phyloP scores from a whole-genome alignment of 2,113 vertebrate species.

The Tragelaphus buxtoni region DNA sequence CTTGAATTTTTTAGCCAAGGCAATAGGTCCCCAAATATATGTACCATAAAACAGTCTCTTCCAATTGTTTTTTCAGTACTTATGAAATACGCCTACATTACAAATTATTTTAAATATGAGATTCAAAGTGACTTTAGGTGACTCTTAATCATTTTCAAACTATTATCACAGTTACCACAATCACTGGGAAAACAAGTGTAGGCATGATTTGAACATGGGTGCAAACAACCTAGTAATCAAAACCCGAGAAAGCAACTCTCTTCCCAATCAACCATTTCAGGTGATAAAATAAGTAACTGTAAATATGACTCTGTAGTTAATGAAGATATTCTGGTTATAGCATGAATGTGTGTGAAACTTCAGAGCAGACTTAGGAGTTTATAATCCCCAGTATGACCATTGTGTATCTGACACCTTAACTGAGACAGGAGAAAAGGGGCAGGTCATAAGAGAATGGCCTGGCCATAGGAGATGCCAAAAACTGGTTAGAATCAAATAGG shows the following conservation, averaged over 20 bases:
- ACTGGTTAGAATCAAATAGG: background rate
- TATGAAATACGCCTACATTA: background rate
- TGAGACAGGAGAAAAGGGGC: background rate
- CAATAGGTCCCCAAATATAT: background rate
- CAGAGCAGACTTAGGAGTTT: background rate
- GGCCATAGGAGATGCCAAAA: background rate
- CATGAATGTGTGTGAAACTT: background rate
- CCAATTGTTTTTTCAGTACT: background rate
- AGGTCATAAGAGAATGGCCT: background rate
- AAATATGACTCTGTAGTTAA: background rate
- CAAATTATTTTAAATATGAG: slow-evolving; percentile 8
- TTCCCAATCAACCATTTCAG: background rate
- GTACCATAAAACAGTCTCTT: background rate
- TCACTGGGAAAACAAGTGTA: background rate
- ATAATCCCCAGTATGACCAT: background rate
- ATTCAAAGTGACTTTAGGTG: background rate
- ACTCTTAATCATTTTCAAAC: background rate
- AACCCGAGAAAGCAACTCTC: background rate
- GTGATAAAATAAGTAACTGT: background rate
- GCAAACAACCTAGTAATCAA: background rate
- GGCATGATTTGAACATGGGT: background rate
- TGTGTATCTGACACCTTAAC: background rate
- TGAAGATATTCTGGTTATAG: background rate
- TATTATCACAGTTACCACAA: background rate
- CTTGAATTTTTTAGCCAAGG: background rate